Percentiles rank a stretch among this genome's conserved stretches.
Evolutionary conservation across 2,888 invertebrate genomes (phyloP).

Genomic region (Papilio elwesi): DNA sequence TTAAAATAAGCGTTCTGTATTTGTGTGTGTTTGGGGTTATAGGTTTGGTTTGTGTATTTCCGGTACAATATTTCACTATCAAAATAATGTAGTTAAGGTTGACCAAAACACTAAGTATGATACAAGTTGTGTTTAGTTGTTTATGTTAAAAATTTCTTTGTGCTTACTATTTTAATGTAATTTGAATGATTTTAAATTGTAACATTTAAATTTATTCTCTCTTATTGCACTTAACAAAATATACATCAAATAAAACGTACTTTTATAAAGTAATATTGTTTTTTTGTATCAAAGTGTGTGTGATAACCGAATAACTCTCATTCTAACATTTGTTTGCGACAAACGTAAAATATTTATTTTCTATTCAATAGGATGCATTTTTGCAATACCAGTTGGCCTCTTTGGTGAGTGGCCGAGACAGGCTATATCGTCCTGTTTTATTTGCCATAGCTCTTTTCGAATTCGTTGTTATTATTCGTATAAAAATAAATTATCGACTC

Average conservation of each 20-base stretch:
- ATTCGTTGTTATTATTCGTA: conserved; percentile 48
- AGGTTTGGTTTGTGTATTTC: not conserved
- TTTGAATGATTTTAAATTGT: not conserved
- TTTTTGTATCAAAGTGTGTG: conserved; percentile 43
- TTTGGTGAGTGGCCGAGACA: conserved; percentile 78
- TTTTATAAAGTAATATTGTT: conserved; percentile 28
- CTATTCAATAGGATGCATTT: conserved; percentile 80
- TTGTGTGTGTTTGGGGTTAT: conserved; percentile 19
- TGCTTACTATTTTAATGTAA: conserved; percentile 6
- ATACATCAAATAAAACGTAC: conserved; percentile 13
- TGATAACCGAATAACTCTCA: conserved; percentile 62
- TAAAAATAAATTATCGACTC: conserved; percentile 41
- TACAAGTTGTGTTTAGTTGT: too few species aligned
- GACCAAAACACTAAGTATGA: too few species aligned
- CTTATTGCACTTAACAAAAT: conserved; percentile 32
- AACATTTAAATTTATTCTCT: not conserved
- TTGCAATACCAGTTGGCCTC: conserved; percentile 83
- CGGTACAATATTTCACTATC: not conserved
- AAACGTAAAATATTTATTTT: conserved; percentile 65
- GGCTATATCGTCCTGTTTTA: conserved; percentile 50
- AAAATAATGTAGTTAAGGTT: too few species aligned
- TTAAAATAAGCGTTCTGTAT: not conserved
- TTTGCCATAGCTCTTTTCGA: conserved; percentile 59
- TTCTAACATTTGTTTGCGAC: conserved; percentile 45
- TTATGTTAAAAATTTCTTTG: not conserved